Evolutionary conservation across 2,888 invertebrate species (phyloP).

Genomic region (Synergus gifuensis): DNA sequence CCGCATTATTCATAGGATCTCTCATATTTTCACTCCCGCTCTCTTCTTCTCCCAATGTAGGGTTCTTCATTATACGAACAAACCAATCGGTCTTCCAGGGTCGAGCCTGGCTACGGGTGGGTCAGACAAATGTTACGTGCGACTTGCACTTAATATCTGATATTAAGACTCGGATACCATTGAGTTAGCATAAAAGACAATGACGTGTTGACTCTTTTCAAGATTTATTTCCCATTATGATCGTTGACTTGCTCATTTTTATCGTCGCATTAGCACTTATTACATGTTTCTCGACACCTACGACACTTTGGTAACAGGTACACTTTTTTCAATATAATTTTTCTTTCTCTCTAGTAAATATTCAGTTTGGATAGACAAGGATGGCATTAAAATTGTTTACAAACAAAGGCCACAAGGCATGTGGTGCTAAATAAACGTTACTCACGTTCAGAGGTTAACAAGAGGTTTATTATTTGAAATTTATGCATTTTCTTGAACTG

Average conservation of each 20-base stretch:
- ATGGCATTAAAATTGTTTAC: not conserved
- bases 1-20: constrained; percentile 38
- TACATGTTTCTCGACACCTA: constrained; percentile 32
- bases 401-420: not conserved
- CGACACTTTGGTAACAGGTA: constrained; percentile 23
- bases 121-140: constrained; percentile 33
- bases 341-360: constrained; percentile 20
- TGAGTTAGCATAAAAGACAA: constrained; percentile 39
- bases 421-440: constrained; percentile 6
- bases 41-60: not conserved
- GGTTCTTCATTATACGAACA: constrained; percentile 27
- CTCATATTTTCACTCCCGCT: constrained; percentile 34
- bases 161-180: constrained; percentile 30
- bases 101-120: constrained; percentile 20
- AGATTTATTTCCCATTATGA: constrained; percentile 37
- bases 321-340: constrained; percentile 3
- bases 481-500: not conserved
- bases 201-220: constrained; percentile 28
- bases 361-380: constrained; percentile 25
- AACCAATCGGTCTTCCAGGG: constrained; percentile 3
- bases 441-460: constrained; percentile 28
- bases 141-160: constrained; percentile 31
- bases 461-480: constrained; percentile 13
- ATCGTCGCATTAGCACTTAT: constrained; percentile 35
- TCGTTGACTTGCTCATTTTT: constrained; percentile 37